Conservation (phyloP, 2,888 invertebrate species). For the Eustalomyia histrio region DNA sequence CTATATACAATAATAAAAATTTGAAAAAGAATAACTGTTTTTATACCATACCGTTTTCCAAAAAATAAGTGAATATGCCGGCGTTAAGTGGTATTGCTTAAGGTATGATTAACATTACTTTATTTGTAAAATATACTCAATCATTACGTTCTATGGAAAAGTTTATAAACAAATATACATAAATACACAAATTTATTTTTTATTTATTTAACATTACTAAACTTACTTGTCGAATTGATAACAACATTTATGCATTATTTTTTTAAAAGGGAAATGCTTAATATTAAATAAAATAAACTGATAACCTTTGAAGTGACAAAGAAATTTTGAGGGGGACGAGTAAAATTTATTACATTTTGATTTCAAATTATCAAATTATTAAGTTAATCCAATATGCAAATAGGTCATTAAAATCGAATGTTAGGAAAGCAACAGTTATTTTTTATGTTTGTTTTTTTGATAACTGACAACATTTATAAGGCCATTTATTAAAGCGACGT, state of each 20-base stretch:
- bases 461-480: too few relatives aligned
- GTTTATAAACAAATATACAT: not conserved
- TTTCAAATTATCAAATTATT: not conserved
- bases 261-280: not conserved
- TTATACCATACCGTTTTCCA: too few relatives aligned
- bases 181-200: not conserved
- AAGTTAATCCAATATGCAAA: too few relatives aligned
- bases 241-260: not conserved
- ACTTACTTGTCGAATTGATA: not conserved
- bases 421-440: too few relatives aligned
- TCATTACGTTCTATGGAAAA: not conserved
- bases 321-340: not conserved
- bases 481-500: too few relatives aligned
- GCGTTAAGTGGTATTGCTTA: not conserved
- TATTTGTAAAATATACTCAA: slow-evolving; percentile 4
- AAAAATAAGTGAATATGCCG: not conserved
- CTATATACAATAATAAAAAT: slow-evolving; percentile 3
- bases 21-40: not conserved
- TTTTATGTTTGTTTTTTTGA: too few relatives aligned
- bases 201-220: not conserved
- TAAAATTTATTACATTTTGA: not conserved
- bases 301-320: slow-evolving; percentile 2
- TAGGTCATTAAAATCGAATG: too few relatives aligned
- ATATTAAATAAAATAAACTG: not conserved
- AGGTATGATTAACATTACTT: not conserved